A percentile compares a stretch with the other conserved stretches of the same genome.
Evolutionary conservation across 2,888 invertebrate genomes (phyloP).

Genomic region (Apodemia duryi): DNA sequence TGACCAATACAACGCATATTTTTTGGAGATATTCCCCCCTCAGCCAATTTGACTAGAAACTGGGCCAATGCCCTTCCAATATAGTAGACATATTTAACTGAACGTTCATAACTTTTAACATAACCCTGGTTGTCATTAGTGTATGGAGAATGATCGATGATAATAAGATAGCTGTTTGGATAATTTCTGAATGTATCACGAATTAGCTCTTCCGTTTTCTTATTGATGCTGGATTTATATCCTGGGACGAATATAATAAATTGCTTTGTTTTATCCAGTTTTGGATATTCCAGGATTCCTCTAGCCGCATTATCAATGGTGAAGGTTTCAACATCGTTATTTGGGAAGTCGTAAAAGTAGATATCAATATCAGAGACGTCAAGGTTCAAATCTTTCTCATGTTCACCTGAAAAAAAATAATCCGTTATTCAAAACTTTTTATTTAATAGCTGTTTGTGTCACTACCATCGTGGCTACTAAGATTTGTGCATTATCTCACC

Average conservation of each 20-base stretch:
- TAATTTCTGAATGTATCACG: conserved; percentile 52
- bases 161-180: conserved; percentile 62
- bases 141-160: conserved; percentile 65
- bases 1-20: conserved; percentile 66
- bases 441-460: too few relatives aligned
- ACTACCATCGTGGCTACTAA: too few relatives aligned
- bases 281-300: conserved; percentile 46
- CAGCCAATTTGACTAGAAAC: conserved; percentile 45
- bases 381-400: conserved; percentile 46
- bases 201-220: conserved; percentile 53
- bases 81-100: conserved; percentile 60
- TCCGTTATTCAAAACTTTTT: background rate
- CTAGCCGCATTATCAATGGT: conserved; percentile 49
- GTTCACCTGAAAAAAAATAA: conserved; percentile 45
- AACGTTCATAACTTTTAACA: conserved; percentile 60
- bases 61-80: conserved; percentile 58
- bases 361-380: conserved; percentile 57
- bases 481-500: too few relatives aligned
- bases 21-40: conserved; percentile 51
- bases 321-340: conserved; percentile 42
- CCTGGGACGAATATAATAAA: conserved; percentile 63
- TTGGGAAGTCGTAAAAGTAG: conserved; percentile 58
- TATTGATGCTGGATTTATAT: conserved; percentile 60
- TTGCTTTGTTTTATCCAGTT: conserved; percentile 48
- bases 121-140: conserved; percentile 55